Evolutionary conservation across 2,113 vertebrate genomes (phyloP), one percentile per base, ranked within the genome.

Genomic region (Oreochromis tanganicae): DNA sequence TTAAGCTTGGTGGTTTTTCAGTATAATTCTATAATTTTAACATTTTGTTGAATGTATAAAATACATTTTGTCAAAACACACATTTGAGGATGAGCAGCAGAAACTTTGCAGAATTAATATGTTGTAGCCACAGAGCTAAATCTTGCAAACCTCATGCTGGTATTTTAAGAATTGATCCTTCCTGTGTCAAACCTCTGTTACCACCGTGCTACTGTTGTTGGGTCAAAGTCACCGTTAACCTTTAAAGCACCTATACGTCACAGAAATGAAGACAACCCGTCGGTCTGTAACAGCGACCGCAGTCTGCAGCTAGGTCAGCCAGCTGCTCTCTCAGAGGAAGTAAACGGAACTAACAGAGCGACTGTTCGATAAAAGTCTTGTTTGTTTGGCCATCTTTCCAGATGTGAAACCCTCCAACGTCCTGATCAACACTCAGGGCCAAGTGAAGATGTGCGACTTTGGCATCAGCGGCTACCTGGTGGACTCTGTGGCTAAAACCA

Each of bases 361-460:
- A 48, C 68, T 48, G 41, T 48, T 29, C 4, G 4, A 21, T 56
- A 21, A 68, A 17, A 17, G 57, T 27, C 21, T 55, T 10, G 27
- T 11, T n/a, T 21, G 6, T 11, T 9, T 14, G 13, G 2, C 52
- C 17, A 3, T 81, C 43, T 41, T 13, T 75, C 19, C 93, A 99
- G 98, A 99, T 11, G 98, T 99, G 95, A 99, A 99, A 94, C 98
- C 98, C 66, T 99, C 98, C 87, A 99, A 99, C 7, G 98, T 99
- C 89, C 97, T 99, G 88, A 99, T 99, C 92, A 99, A 99, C 90
- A 97, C 97, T 6, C 97, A 98, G 94, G 98, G 98, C 41, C 98
- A 99, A 94, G 98, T 99, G 94, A 99, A 99, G 97, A 99, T 99
- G 98, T 99, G 98, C 6, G 98, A 99, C 91, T 99, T 99, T 46